These are phyloP conservation scores for Scomber japonicus DNA, from an alignment of 2,113 vertebrate species.

Conservation along the genomic window DNA sequence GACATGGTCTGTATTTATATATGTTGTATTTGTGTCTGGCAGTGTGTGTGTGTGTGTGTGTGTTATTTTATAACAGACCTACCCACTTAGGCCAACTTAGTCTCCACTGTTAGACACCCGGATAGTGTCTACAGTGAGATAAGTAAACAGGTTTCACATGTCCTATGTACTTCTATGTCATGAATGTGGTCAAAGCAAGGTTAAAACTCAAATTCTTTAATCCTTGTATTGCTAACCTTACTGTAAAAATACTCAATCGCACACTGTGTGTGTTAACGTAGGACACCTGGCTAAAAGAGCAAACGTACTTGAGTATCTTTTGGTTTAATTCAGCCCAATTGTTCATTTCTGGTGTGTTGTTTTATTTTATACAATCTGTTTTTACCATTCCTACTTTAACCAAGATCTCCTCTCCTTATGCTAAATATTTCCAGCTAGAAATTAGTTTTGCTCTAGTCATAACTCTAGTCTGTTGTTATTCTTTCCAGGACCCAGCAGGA, in stretches of 20 bases:
- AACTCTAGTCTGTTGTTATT: slow-evolving; percentile 39
- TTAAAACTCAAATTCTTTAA: neutral
- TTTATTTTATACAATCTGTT: no score
- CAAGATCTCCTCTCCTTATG: no score
- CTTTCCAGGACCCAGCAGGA: slow-evolving; percentile 87
- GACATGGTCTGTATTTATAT: slow-evolving; percentile 24
- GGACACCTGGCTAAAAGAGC: neutral
- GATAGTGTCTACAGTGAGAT: no score
- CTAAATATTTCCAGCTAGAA: neutral
- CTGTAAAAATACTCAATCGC: neutral
- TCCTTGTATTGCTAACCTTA: slow-evolving; percentile 5
- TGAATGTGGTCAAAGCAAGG: neutral
- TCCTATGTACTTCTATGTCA: no score
- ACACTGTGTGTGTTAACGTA: neutral
- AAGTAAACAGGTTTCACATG: no score
- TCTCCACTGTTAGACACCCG: no score
- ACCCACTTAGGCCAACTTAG: no score
- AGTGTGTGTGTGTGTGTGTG: slow-evolving; percentile 5
- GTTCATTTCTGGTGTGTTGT: no score
- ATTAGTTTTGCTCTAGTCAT: neutral
- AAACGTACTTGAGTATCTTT: no score
- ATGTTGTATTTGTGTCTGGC: neutral
- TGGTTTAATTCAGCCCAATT: slow-evolving; percentile 5
- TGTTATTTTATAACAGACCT: neutral
- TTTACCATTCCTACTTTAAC: no score